These are phyloP conservation scores for Lophius piscatorius DNA, from an alignment of 2,113 vertebrate genomes.

Conservation along the genomic window DNA sequence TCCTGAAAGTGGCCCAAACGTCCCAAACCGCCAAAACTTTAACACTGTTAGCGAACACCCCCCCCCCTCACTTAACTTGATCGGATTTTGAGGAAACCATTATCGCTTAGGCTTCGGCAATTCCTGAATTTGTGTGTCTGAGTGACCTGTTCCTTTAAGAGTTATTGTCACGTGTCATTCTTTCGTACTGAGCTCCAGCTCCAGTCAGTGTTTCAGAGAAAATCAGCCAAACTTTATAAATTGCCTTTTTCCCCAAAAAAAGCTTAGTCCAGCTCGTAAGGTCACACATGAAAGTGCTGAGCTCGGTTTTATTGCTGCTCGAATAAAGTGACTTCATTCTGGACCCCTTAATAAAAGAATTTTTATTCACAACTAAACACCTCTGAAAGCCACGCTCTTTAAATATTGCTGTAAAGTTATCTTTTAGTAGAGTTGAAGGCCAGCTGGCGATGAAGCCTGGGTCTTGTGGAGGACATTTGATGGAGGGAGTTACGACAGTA, in stretches of 20 bases:
- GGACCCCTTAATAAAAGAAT: background rate
- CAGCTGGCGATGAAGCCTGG: slow-evolving; percentile 9
- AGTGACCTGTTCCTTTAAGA: background rate
- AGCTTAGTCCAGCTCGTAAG: too few relatives aligned
- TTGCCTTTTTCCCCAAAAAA: slow-evolving; percentile 12
- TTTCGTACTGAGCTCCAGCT: slow-evolving; percentile 3
- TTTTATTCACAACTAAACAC: slow-evolving; percentile 18
- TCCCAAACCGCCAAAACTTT: too few relatives aligned
- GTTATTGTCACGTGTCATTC: background rate
- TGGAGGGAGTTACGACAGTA: slow-evolving; percentile 31
- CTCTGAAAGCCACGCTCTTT: slow-evolving; percentile 10
- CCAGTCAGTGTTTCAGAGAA: slow-evolving; percentile 9
- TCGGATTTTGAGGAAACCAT: too few relatives aligned
- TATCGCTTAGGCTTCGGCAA: too few relatives aligned
- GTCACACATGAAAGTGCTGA: too few relatives aligned
- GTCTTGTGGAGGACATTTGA: slow-evolving; percentile 29
- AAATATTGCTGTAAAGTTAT: background rate
- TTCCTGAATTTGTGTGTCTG: too few relatives aligned
- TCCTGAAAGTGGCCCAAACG: too few relatives aligned
- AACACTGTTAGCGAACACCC: too few relatives aligned
- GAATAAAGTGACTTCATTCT: slow-evolving; percentile 26
- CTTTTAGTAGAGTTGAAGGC: slow-evolving; percentile 14
- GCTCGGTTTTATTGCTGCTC: slow-evolving; percentile 25
- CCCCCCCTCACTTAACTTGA: too few relatives aligned
- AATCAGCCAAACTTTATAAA: slow-evolving; percentile 9